These are phyloP conservation scores for Chrysodeixis includens DNA, from an alignment of 2,888 invertebrate genomes.

Conservation along the genomic window DNA sequence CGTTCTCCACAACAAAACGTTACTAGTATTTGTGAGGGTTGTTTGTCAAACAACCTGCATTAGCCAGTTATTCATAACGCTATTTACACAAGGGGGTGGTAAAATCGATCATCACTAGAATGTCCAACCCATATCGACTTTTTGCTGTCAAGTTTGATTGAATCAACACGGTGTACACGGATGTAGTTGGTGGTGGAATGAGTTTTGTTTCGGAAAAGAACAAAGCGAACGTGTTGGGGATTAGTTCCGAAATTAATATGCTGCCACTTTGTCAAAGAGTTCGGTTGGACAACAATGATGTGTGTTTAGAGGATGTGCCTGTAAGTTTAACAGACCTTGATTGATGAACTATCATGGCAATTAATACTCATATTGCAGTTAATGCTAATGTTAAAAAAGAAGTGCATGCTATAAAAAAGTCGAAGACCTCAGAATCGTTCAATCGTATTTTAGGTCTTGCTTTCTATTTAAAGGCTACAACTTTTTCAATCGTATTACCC, in stretches of 20 bases:
- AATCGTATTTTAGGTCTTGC: not conserved
- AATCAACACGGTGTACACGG: conserved; percentile 77
- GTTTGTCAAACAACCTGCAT: conserved; percentile 61
- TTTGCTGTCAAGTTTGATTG: conserved; percentile 87
- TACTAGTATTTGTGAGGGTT: conserved; percentile 43
- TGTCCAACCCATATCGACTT: conserved; percentile 88
- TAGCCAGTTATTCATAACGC: conserved; percentile 67
- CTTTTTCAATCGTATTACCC: not conserved
- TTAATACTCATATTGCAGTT: not conserved
- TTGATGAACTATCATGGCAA: not conserved
- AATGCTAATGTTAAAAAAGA: not conserved
- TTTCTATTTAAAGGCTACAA: not conserved
- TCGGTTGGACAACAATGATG: not conserved
- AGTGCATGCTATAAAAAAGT: not conserved
- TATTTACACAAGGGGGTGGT: conserved; percentile 67
- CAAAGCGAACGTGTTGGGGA: not conserved
- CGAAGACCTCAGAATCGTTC: not conserved
- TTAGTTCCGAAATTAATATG: not conserved
- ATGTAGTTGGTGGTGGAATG: conserved; percentile 57
- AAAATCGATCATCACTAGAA: conserved; percentile 84
- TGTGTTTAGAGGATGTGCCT: not conserved
- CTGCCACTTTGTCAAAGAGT: not conserved
- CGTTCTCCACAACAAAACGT: conserved; percentile 30
- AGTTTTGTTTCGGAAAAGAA: conserved; percentile 2
- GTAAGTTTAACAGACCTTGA: not conserved